Evolutionary conservation across 2,113 vertebrate species (phyloP), one percentile per base, ranked within the genome.

Genomic region (Crotalus tigris): DNA sequence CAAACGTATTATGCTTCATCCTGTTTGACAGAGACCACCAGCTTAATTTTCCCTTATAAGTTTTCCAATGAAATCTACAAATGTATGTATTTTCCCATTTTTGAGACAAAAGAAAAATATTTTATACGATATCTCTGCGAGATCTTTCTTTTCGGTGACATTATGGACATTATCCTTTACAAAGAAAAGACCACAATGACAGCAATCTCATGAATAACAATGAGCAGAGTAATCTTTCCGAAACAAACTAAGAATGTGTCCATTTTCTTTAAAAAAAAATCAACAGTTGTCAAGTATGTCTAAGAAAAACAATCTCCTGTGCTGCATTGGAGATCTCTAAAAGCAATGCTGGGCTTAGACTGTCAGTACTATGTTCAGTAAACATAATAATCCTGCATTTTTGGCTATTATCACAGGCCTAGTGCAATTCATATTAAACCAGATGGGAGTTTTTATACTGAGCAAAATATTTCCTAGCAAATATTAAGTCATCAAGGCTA

Each of bases 401-500:
- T 54, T 61, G 94, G 93, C 39, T 51, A 89, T 89, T 59, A 19
- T 92, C 33, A 57, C 2, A 7, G 0, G 0, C 92, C 58, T 94
- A 94, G 94, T 92, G 88, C 91, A 0, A 24, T 85, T 95, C 94
- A 94, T 91, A 46, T 64, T 0, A 0, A 95, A 94, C 53, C 94
- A 94, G 85, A 93, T 92, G 95, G 94, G 95, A 96, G 93, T 0
- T 93, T 53, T 95, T 93, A 94, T 93, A 95, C 57, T 92, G 94
- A 97, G 94, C 88, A 89, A 58, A 94, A 90, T 46, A 39, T 87
- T 89, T 49, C 51, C 85, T 4, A 92, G 85, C 0, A 9, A 69
- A 81, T 0, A 1, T 91, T 95, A 91, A 91, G 92, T 7, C 49
- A 12, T 51, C 39, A 33, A 93, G 86, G 88, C 93, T 91, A 23